Evolutionary conservation across 2,113 vertebrate genomes (phyloP).

Genomic region (Rhinichthys klamathensis): DNA sequence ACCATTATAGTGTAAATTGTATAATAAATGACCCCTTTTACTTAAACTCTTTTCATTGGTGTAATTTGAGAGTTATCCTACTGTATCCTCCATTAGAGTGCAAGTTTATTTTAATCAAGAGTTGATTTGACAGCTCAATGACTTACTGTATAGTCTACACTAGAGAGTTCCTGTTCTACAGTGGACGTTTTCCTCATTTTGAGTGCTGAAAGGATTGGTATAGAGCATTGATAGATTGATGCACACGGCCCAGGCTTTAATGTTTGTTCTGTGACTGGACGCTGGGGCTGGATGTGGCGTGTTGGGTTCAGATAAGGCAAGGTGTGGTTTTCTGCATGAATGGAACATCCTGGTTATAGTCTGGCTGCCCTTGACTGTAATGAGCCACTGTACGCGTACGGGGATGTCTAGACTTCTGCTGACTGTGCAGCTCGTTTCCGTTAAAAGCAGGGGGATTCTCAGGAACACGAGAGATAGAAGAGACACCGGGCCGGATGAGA

Average conservation of each 20-base stretch:
- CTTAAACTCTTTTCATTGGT: background rate
- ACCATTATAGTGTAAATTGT: background rate
- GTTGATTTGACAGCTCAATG: conserved; percentile 6
- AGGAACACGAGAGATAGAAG: conserved; percentile 46
- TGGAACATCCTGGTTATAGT: conserved; percentile 3
- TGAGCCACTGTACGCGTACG: background rate
- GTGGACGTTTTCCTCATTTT: background rate
- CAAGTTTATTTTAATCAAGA: conserved; percentile 5
- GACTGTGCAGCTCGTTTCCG: conserved; percentile 51
- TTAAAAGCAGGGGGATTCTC: conserved; percentile 22
- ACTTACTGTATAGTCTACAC: background rate
- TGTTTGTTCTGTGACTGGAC: conserved; percentile 29
- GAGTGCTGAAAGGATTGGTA: background rate
- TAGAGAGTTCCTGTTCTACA: background rate
- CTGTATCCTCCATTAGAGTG: background rate
- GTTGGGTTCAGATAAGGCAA: conserved; percentile 24
- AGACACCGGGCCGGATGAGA: conserved; percentile 52
- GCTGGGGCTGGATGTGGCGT: conserved; percentile 25
- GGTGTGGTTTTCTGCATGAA: conserved; percentile 18
- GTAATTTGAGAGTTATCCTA: background rate
- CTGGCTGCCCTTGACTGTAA: conserved; percentile 15
- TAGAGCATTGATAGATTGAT: conserved; percentile 36
- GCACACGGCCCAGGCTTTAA: background rate
- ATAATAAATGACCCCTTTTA: background rate
- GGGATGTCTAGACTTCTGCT: conserved; percentile 44